These are phyloP conservation scores for Takifugu rubripes DNA, from an alignment of 2,797 vertebrate species.

Conservation along the genomic window DNA sequence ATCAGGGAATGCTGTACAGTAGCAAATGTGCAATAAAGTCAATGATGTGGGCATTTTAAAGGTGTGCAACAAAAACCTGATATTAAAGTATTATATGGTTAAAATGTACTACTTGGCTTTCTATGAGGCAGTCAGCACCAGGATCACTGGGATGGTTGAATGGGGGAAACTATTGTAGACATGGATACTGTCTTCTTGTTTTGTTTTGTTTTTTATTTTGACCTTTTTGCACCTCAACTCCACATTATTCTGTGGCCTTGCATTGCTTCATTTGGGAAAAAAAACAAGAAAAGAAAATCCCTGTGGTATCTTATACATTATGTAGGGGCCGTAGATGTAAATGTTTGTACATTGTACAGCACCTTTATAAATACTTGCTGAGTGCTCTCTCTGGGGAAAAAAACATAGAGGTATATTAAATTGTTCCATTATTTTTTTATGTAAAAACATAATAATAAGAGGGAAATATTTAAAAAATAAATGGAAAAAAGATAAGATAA, in stretches of 20 bases:
- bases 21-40: conserved; percentile 58
- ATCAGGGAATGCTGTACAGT: conserved; percentile 67
- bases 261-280: conserved; percentile 79
- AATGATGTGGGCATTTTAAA: conserved; percentile 9
- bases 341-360: conserved; percentile 99
- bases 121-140: conserved; percentile 31
- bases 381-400: conserved; percentile 81
- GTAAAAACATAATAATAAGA: conserved; percentile 79
- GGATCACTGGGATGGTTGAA: conserved; percentile 55
- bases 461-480: conserved; percentile 68
- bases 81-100: conserved; percentile 38
- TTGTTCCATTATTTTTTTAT: conserved; percentile 99
- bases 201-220: conserved; percentile 13
- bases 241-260: conserved; percentile 84
- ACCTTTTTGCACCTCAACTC: conserved; percentile 54
- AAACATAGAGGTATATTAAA: conserved; percentile 90
- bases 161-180: conserved; percentile 40
- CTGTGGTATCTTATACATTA: conserved; percentile 75
- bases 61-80: conserved; percentile 10
- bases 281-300: conserved; percentile 49
- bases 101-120: conserved; percentile 9
- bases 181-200: conserved; percentile 33
- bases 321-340: conserved; percentile 87
- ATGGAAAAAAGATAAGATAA: conserved; percentile 64
- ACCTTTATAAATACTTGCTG: conserved; percentile 94